Evolutionary conservation across 2,113 vertebrate species (phyloP).

Genomic region (Grammomys dolichurus): DNA sequence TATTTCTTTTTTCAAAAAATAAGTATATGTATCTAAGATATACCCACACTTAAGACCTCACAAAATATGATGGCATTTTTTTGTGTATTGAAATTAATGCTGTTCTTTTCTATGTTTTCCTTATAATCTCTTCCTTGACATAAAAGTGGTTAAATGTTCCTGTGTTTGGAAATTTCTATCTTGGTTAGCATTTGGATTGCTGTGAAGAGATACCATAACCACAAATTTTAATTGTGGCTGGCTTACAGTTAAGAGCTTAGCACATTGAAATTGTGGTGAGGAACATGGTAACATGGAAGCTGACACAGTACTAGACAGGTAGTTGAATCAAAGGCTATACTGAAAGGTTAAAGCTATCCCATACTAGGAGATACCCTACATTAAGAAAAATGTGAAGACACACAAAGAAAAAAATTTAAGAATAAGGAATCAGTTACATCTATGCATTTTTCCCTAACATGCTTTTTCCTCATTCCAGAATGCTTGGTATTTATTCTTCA

Average conservation of each 20-base stretch:
- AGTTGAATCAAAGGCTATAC: not conserved
- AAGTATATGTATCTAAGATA: not conserved
- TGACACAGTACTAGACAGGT: rapidly evolving
- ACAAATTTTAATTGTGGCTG: not conserved
- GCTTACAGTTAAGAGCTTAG: not conserved
- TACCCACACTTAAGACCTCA: not conserved
- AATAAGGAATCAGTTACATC: not conserved
- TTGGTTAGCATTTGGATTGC: not conserved
- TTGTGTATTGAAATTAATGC: not conserved
- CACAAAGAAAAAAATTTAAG: not conserved
- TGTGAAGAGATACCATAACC: not conserved
- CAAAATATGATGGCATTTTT: not conserved
- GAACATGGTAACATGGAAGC: not conserved
- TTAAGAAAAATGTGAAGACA: no score
- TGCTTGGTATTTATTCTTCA: not conserved
- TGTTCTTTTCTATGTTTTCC: not conserved
- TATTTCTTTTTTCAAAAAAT: not conserved
- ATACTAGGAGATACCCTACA: rapidly evolving
- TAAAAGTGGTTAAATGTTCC: not conserved
- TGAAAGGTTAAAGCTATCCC: not conserved
- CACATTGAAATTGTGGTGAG: not conserved
- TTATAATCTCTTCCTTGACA: not conserved
- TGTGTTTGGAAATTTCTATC: not conserved
- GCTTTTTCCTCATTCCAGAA: not conserved
- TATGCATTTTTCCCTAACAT: not conserved